These are phyloP conservation scores for Netelia fuscicornis DNA, from an alignment of 2,888 invertebrate species.

Conservation along the genomic window DNA sequence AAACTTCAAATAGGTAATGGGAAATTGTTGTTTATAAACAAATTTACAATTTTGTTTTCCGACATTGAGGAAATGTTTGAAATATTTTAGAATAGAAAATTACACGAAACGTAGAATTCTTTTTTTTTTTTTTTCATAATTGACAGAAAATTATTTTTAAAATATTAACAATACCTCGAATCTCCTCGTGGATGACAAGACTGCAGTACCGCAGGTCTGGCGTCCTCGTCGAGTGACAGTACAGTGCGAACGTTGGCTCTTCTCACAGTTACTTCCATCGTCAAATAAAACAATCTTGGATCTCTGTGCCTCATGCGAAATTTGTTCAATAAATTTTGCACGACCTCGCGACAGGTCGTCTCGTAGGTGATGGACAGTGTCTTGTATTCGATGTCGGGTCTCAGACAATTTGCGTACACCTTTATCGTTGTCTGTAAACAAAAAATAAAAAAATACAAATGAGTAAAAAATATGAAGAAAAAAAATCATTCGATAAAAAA, in stretches of 20 bases:
- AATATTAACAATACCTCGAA: slow-evolving; percentile 88
- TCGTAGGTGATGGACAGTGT: slow-evolving; percentile 95
- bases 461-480: slow-evolving; percentile 4
- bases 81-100: no score
- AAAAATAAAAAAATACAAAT: background rate
- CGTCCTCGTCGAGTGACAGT: slow-evolving; percentile 94
- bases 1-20: no score
- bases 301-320: slow-evolving; percentile 96
- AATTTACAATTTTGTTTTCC: no score
- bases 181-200: slow-evolving; percentile 97
- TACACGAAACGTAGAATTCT: no score
- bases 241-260: slow-evolving; percentile 93
- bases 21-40: no score
- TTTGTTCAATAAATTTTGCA: slow-evolving; percentile 93
- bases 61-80: no score
- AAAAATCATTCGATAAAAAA: background rate
- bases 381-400: slow-evolving; percentile 98
- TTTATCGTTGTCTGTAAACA: slow-evolving; percentile 94
- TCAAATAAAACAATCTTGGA: slow-evolving; percentile 95
- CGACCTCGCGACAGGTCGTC: slow-evolving; percentile 95
- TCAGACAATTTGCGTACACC: slow-evolving; percentile 95
- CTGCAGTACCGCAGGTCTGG: slow-evolving; percentile 95
- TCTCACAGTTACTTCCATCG: slow-evolving; percentile 96
- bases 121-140: background rate
- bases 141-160: background rate